Conservation (phyloP, 2,888 invertebrate species). For the Biston betularia region DNA sequence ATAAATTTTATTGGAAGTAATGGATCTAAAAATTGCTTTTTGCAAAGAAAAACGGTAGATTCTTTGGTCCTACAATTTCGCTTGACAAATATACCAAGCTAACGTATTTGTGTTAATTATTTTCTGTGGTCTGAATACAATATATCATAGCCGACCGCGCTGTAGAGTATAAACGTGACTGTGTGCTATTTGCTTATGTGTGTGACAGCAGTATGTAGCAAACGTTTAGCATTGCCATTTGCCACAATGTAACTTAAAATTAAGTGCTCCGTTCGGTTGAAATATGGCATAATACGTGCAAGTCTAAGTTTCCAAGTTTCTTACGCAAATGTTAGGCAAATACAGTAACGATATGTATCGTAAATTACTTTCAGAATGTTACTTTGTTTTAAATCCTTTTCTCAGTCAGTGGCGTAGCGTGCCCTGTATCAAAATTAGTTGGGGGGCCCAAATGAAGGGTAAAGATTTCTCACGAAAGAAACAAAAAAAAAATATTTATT, state of each 20-base stretch:
- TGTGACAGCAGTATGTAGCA: background rate
- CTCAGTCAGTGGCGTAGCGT: too few species aligned
- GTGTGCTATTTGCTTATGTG: too few species aligned
- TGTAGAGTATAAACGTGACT: background rate
- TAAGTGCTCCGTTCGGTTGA: conserved; percentile 6
- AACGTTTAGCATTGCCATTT: conserved; percentile 20
- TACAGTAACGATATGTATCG: conserved; percentile 4
- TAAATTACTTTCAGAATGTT: background rate
- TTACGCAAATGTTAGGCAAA: conserved; percentile 8
- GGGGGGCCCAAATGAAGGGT: too few species aligned
- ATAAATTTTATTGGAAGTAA: too few species aligned
- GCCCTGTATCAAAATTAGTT: too few species aligned
- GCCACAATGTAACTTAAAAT: conserved; percentile 25
- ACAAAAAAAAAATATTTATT: too few species aligned
- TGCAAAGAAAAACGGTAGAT: too few species aligned
- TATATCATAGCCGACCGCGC: background rate
- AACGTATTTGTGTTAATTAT: too few species aligned
- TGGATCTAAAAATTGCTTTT: too few species aligned
- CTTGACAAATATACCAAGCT: too few species aligned
- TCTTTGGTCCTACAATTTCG: too few species aligned
- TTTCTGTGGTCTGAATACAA: background rate
- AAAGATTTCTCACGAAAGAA: too few species aligned
- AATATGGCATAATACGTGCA: conserved; percentile 42
- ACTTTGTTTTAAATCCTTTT: background rate
- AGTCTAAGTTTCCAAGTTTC: conserved; percentile 32